A percentile compares a stretch with the other conserved stretches of the same genome.
These are phyloP conservation scores for Rissa tridactyla DNA, from an alignment of 2,113 vertebrate species.

Conservation along the genomic window DNA sequence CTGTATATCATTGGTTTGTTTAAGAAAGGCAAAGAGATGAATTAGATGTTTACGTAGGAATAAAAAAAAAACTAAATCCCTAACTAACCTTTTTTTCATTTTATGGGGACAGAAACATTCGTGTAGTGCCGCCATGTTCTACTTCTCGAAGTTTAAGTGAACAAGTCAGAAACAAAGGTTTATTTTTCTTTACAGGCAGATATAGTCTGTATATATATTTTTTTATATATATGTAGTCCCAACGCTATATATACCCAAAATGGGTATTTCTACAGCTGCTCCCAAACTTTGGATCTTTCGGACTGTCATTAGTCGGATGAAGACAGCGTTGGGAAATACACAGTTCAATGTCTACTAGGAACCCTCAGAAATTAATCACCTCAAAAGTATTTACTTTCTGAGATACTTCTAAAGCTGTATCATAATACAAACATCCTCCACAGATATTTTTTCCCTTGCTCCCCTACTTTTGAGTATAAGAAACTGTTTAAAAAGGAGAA, in stretches of 20 bases:
- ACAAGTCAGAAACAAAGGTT: neutral
- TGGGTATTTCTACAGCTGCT: neutral
- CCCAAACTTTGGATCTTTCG: neutral
- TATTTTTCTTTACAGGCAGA: neutral
- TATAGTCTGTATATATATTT: neutral
- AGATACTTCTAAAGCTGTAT: neutral
- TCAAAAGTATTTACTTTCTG: neutral
- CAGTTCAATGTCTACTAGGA: neutral
- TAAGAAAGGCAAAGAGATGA: conserved; percentile 69
- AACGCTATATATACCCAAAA: neutral
- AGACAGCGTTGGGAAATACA: neutral
- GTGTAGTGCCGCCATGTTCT: neutral
- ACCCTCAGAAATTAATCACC: neutral
- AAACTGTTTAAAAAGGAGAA: neutral
- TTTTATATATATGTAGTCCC: neutral
- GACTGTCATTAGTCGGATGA: neutral
- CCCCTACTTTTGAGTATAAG: neutral
- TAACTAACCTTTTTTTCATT: neutral
- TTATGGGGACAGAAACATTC: neutral
- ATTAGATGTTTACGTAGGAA: conserved; percentile 15
- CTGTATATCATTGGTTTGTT: neutral
- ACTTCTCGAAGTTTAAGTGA: neutral
- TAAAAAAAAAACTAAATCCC: neutral
- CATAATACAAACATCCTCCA: neutral
- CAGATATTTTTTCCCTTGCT: neutral